A percentile compares a stretch with the other conserved stretches of the same genome.
These are phyloP conservation scores for Drosophila malerkotliana DNA, from an alignment of 1,140 invertebrate genomes.

Conservation along the genomic window DNA sequence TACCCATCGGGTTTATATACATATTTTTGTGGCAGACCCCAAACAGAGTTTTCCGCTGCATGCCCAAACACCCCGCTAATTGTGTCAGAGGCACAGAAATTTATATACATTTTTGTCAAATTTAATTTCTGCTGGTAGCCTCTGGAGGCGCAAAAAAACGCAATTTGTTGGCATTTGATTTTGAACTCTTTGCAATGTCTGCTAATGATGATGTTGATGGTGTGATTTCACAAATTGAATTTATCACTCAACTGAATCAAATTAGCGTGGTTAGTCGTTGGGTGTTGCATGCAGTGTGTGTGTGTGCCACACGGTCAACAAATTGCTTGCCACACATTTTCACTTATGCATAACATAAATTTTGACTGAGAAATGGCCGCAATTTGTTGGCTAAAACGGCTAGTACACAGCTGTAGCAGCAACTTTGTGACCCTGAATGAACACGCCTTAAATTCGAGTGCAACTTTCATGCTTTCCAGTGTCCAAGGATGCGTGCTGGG, in stretches of 20 bases:
- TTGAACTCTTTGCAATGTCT: constrained; percentile 22
- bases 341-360: constrained; percentile 37
- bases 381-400: constrained; percentile 26
- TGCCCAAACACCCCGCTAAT: constrained; percentile 28
- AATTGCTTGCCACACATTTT: constrained; percentile 30
- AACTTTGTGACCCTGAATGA: constrained; percentile 17
- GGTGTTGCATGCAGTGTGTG: not conserved
- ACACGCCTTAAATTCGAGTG: not conserved
- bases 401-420: constrained; percentile 1
- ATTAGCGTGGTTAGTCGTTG: constrained; percentile 15
- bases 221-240: constrained; percentile 35
- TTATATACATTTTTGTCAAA: constrained; percentile 36
- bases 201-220: constrained; percentile 30
- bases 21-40: not conserved
- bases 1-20: not conserved
- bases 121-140: constrained; percentile 15
- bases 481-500: constrained; percentile 8
- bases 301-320: constrained; percentile 5
- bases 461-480: not conserved
- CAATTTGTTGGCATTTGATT: constrained; percentile 32
- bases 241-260: constrained; percentile 46
- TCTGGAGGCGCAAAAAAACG: not conserved
- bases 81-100: constrained; percentile 18
- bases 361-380: constrained; percentile 24
- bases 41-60: not conserved